A percentile compares a stretch with the other conserved stretches of the same genome.
These are phyloP conservation scores for Epizoanthus fatuus DNA, from an alignment of 92 coral and sea anemone genomes.

Conservation along the genomic window DNA sequence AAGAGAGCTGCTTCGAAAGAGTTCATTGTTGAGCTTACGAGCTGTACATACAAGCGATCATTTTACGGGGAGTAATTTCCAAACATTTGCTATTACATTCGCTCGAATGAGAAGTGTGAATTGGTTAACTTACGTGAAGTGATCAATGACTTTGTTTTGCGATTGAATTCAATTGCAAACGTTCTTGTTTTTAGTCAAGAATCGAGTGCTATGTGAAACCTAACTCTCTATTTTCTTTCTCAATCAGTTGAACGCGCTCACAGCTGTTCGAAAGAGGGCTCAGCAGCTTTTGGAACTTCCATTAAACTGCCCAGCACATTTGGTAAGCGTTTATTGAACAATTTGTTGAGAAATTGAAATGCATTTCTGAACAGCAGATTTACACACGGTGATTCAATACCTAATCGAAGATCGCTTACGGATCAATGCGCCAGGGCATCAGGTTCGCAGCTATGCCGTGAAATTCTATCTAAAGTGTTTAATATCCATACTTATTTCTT, in stretches of 20 bases:
- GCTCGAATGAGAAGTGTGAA: background rate
- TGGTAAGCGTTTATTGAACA: conserved; percentile 80
- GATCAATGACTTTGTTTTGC: background rate
- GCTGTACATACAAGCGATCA: conserved; percentile 37
- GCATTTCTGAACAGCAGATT: conserved; percentile 34
- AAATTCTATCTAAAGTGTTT: conserved; percentile 28
- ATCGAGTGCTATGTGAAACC: conserved; percentile 18
- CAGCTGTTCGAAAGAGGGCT: conserved; percentile 82
- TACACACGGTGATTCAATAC: conserved; percentile 12
- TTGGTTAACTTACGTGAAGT: background rate
- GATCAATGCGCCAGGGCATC: conserved; percentile 15
- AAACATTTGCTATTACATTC: conserved; percentile 14
- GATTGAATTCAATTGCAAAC: background rate
- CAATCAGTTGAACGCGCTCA: conserved; percentile 83
- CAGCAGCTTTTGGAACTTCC: conserved; percentile 89
- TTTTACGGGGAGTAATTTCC: conserved; percentile 26
- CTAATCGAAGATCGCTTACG: background rate
- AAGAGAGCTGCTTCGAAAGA: conserved; percentile 43
- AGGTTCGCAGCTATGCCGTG: conserved; percentile 5
- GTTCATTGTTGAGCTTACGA: conserved; percentile 33
- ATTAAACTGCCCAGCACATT: conserved; percentile 94
- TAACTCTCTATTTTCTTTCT: conserved; percentile 55
- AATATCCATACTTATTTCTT: conserved; percentile 47
- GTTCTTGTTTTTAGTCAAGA: background rate
- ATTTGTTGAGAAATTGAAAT: conserved; percentile 40